phyloP scores from a whole-genome alignment of 92 coral and sea anemone species.

The Parazoanthus atlanticus region DNA sequence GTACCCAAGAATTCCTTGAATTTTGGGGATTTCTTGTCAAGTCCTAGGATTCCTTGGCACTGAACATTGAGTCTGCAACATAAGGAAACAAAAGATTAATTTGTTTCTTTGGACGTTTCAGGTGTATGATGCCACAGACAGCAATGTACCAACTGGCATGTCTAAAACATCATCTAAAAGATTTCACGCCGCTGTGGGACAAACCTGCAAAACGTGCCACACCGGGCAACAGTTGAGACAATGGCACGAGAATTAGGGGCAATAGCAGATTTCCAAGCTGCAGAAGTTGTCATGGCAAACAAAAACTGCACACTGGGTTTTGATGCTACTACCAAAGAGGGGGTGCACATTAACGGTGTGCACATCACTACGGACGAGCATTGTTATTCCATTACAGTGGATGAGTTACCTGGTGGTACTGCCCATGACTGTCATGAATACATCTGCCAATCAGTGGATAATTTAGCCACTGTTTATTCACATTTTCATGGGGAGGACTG shows the following conservation, averaged over 20 bases:
- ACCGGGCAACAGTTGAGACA: neutral
- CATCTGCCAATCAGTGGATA: conserved; percentile 3
- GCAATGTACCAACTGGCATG: conserved; percentile 1
- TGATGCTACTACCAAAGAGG: neutral
- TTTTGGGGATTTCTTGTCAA: neutral
- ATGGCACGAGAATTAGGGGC: neutral
- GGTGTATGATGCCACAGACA: conserved; percentile 29
- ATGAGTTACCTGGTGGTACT: conserved; percentile 23
- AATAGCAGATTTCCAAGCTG: conserved; percentile 20
- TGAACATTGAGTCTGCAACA: neutral
- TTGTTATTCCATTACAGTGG: conserved; percentile 1
- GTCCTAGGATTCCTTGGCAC: neutral
- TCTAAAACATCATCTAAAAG: neutral
- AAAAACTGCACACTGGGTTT: neutral
- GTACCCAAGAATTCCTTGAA: neutral
- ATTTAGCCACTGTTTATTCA: too few species aligned
- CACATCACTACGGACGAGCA: neutral
- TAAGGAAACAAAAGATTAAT: neutral
- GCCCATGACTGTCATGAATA: conserved; percentile 2
- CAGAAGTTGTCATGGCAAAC: conserved; percentile 5
- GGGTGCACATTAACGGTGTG: neutral
- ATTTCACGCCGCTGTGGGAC: neutral
- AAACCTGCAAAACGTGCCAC: neutral
- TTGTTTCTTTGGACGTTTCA: neutral
- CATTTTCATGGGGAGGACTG: neutral